These are phyloP conservation scores for Acanthopagrus latus DNA, from an alignment of 2,797 vertebrate species.

Conservation along the genomic window DNA sequence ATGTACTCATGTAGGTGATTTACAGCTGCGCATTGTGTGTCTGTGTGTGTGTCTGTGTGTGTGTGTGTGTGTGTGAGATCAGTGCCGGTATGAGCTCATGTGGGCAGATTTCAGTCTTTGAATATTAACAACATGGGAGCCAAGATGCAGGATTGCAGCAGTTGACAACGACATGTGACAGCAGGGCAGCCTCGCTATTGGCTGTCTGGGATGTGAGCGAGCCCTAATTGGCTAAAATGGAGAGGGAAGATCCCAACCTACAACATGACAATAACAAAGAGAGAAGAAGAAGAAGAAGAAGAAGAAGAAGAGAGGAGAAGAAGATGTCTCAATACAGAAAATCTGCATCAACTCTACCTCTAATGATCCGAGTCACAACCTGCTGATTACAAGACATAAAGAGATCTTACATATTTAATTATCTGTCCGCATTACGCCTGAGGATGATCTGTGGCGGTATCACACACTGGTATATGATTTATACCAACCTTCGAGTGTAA, in stretches of 20 bases:
- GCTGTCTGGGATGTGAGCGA: constrained; percentile 29
- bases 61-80: neutral
- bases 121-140: constrained; percentile 75
- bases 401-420: neutral
- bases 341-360: neutral
- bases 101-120: constrained; percentile 74
- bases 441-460: constrained; percentile 5
- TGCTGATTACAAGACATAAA: no score
- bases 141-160: constrained; percentile 19
- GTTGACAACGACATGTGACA: constrained; percentile 49
- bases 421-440: neutral
- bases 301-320: constrained; percentile 15
- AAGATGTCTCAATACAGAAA: neutral
- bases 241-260: constrained; percentile 25
- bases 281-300: constrained; percentile 5
- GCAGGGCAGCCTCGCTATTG: constrained; percentile 56
- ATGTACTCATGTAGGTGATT: neutral
- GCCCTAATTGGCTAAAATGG: constrained; percentile 45
- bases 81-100: constrained; percentile 64
- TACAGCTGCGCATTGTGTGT: constrained; percentile 11
- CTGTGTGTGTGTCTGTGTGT: constrained; percentile 22
- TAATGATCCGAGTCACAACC: neutral
- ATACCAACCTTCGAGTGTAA: neutral
- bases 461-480: constrained; percentile 1
- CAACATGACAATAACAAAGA: constrained; percentile 56